Base-by-base conservation (phyloP, 1,140 invertebrate species). In the Musca vetustissima region DNA sequence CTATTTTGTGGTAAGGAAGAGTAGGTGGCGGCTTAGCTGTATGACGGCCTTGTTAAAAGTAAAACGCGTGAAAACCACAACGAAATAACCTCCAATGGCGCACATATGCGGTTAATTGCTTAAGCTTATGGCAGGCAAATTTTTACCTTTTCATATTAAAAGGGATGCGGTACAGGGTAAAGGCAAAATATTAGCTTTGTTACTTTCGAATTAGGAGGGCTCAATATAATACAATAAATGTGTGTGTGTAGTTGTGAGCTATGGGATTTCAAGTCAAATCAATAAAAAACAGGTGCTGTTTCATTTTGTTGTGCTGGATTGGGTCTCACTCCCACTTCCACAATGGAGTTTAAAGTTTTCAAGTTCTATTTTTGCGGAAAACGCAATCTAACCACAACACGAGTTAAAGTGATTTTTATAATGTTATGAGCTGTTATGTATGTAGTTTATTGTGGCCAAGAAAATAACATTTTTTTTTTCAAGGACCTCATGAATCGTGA, bases 271-370 rank as follows among this genome's bases (percentile, higher is more conserved):
- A 28, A 47, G 53, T 49, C 75, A 77, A 79, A 79, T 79, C 77
- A 79, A 79, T 79, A 79, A 79, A 79, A 74, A 72, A 75, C 79
- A 79, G 77, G 77, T 79, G 77, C 73, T 77, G 74, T 74, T 75
- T 70, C 52, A 22, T 52, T 49, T 50, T 28, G 4, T 49, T 52
- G 43, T 52, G 43, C 7, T 28, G 9, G 8, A n/a, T n/a, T 49
- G 8, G 43, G 24, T 43, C 36, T 13, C 36, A 11, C 11, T 43
- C 36, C 1, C n/a, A n/a, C n/a, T n/a, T n/a, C n/a, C n/a, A n/a
- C n/a, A n/a, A 13, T 43, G 36, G 11, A 8, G 36, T 43, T 43
- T 43, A 43, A 43, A 43, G 36, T 43, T 43, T 6, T 43, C 36
- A 4, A 7, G n/a, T n/a, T n/a, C n/a, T 43, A 43, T 43, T 43